Percentiles rank a stretch among this genome's conserved stretches.
These are phyloP conservation scores for Lamellibrachia satsuma DNA, from an alignment of 2,888 invertebrate species.

Conservation along the genomic window DNA sequence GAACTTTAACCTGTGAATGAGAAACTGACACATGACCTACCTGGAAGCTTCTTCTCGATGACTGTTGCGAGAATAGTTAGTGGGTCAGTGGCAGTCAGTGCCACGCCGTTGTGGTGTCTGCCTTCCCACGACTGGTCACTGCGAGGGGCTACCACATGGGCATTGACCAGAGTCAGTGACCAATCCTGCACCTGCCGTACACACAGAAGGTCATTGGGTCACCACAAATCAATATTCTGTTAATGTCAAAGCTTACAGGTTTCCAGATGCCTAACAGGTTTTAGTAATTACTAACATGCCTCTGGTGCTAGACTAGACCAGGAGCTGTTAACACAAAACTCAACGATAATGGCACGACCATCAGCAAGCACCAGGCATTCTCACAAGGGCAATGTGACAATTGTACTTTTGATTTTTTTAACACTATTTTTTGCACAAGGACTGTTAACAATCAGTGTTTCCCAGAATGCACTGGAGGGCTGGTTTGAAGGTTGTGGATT, in stretches of 20 bases:
- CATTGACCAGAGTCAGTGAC: neutral
- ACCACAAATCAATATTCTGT: neutral
- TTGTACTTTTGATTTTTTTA: neutral
- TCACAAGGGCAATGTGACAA: neutral
- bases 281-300: neutral
- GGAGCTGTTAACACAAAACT: neutral
- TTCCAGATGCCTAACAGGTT: neutral
- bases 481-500: neutral
- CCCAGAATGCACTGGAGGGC: neutral
- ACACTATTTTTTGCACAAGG: neutral
- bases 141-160: neutral
- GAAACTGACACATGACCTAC: neutral
- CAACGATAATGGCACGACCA: neutral
- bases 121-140: neutral
- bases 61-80: neutral
- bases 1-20: neutral
- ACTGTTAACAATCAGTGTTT: neutral
- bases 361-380: neutral
- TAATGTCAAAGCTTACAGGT: neutral
- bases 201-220: neutral
- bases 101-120: neutral
- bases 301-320: neutral
- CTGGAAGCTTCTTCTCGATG: slow-evolving; percentile 5
- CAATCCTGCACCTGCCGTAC: neutral
- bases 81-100: neutral